A percentile compares a stretch with the other conserved stretches of the same genome.
Conservation (phyloP, 2,888 invertebrate genomes). For the Andrena bicolor region DNA sequence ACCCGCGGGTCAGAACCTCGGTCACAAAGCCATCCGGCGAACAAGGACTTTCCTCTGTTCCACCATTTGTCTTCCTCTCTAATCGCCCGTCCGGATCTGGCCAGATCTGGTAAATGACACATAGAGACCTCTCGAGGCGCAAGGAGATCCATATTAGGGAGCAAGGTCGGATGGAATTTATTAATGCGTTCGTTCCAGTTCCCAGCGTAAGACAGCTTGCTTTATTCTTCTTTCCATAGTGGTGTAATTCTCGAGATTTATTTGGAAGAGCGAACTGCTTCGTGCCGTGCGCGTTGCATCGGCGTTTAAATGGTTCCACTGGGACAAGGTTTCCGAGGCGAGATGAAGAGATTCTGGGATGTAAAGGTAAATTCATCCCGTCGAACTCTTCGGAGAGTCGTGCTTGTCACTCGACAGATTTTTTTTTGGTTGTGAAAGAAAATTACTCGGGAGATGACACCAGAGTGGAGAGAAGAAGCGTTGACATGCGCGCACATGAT, state of each 20-base stretch:
- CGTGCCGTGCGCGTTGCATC: neutral
- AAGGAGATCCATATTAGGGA: constrained; percentile 6
- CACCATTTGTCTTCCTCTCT: constrained; percentile 21
- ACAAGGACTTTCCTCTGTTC: constrained; percentile 24
- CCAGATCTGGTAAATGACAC: constrained; percentile 26
- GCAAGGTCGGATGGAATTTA: constrained; percentile 13
- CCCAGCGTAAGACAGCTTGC: neutral
- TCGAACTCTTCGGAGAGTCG: neutral
- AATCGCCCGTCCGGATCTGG: constrained; percentile 13
- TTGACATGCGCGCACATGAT: too few relatives aligned
- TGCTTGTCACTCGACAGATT: too few relatives aligned
- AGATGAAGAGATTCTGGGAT: neutral
- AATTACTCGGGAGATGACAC: too few relatives aligned
- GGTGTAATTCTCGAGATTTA: constrained; percentile 6
- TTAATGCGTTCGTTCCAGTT: constrained; percentile 19
- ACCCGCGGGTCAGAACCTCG: constrained; percentile 28
- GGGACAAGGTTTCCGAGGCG: neutral
- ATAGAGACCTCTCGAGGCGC: neutral
- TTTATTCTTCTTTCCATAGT: constrained; percentile 14
- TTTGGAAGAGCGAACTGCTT: neutral
- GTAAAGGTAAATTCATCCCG: neutral
- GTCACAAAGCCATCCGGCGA: constrained; percentile 8
- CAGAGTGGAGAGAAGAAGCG: too few relatives aligned
- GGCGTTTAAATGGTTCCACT: neutral
- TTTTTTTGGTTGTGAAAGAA: too few relatives aligned